A percentile compares a stretch with the other conserved stretches of the same genome.
Conservation (phyloP, 2,888 invertebrate genomes). For the Cephus nigrinus region DNA sequence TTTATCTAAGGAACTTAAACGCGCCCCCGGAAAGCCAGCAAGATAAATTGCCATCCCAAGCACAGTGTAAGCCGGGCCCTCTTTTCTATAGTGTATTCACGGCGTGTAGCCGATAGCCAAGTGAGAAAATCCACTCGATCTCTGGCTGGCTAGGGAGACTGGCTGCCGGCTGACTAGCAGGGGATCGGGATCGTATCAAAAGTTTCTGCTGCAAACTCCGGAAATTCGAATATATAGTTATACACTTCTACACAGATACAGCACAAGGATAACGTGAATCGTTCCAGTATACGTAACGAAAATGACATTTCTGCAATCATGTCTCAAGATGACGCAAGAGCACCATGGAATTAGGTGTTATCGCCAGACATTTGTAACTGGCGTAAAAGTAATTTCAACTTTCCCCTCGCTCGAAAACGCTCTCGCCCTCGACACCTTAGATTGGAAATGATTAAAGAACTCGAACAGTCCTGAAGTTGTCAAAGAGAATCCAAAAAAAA, state of each 20-base stretch:
- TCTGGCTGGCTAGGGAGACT: neutral
- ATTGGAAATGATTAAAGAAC: neutral
- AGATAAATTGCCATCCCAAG: neutral
- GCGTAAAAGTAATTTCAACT: neutral
- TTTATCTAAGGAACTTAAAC: slow-evolving; percentile 4
- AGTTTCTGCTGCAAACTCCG: neutral
- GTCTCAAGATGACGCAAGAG: neutral
- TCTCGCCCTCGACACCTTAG: neutral
- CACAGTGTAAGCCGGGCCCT: neutral
- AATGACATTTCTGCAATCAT: neutral
- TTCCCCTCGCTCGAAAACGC: neutral
- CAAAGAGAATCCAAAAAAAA: neutral
- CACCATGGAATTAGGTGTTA: neutral
- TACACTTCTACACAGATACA: neutral
- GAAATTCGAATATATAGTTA: neutral
- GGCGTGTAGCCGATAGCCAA: neutral
- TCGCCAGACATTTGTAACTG: neutral
- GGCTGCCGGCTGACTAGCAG: neutral
- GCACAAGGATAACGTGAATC: neutral
- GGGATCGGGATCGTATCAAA: neutral
- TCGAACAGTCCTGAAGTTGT: neutral
- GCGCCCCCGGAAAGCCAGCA: neutral
- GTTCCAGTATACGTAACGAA: neutral
- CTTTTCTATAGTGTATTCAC: neutral
- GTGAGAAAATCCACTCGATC: neutral